These are phyloP conservation scores for Rotaria macrura DNA, from an alignment of 2,888 invertebrate species.

Conservation along the genomic window DNA sequence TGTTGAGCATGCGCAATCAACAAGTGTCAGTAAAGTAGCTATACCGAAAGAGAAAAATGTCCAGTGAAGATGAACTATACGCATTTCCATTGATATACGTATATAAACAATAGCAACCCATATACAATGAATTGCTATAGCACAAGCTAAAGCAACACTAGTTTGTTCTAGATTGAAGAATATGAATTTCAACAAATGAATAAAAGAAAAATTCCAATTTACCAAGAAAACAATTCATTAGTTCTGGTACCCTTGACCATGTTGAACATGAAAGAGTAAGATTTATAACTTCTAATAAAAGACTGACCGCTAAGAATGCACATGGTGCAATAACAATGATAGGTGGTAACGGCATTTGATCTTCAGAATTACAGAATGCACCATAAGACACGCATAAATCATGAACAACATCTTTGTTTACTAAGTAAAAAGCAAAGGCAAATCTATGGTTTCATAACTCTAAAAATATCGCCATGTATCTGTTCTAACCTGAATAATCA, in stretches of 20 bases:
- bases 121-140: not conserved
- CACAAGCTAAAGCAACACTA: not conserved
- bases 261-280: not conserved
- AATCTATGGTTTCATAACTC: too few relatives aligned
- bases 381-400: not conserved
- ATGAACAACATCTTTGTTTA: not conserved
- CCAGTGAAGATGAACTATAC: not conserved
- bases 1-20: not conserved
- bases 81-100: not conserved
- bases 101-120: not conserved
- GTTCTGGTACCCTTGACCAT: not conserved
- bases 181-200: not conserved
- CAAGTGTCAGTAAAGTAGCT: not conserved
- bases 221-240: not conserved
- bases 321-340: not conserved
- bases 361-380: not conserved
- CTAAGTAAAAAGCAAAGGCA: not conserved
- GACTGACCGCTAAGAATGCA: not conserved
- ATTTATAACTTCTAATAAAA: not conserved
- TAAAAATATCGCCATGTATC: not conserved
- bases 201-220: not conserved
- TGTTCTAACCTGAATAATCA: not conserved
- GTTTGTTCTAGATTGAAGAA: not conserved
- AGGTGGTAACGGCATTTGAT: not conserved
- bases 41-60: not conserved